Evolutionary conservation across 2,888 invertebrate species (phyloP).

Genomic region (Empis livida): DNA sequence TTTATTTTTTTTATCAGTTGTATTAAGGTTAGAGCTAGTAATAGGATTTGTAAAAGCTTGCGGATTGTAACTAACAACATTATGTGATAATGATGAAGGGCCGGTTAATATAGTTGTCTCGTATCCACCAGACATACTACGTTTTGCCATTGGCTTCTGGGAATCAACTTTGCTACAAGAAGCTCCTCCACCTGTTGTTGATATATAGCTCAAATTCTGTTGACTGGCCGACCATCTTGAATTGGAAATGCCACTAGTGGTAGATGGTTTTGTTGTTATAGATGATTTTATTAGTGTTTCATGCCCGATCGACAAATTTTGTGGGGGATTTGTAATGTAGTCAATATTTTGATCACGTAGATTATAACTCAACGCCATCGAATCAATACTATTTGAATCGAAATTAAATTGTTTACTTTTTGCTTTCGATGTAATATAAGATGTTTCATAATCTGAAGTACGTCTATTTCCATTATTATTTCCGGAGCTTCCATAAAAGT

Average conservation of each 20-base stretch:
- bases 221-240: constrained; percentile 16
- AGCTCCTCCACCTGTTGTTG: constrained; percentile 3
- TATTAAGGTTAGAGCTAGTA: constrained; percentile 11
- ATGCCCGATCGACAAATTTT: constrained; percentile 12
- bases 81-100: constrained; percentile 9
- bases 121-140: constrained; percentile 21
- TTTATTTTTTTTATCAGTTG: constrained; percentile 15
- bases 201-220: constrained; percentile 15
- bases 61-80: constrained; percentile 7
- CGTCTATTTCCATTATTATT: constrained; percentile 10
- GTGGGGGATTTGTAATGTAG: constrained; percentile 16
- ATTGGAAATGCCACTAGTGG: constrained; percentile 1
- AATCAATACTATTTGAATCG: constrained; percentile 14
- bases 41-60: constrained; percentile 6
- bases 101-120: constrained; percentile 9
- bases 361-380: constrained; percentile 19
- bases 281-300: constrained; percentile 8
- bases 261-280: constrained; percentile 9
- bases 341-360: constrained; percentile 21
- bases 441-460: constrained; percentile 9
- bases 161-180: constrained; percentile 7
- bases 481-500: constrained; percentile 15
- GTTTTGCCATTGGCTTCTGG: constrained; percentile 18
- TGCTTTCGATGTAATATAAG: not conserved
- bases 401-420: constrained; percentile 9